phyloP scores from a whole-genome alignment of 2,888 invertebrate species.

The Dasysyrphus tricinctus region DNA sequence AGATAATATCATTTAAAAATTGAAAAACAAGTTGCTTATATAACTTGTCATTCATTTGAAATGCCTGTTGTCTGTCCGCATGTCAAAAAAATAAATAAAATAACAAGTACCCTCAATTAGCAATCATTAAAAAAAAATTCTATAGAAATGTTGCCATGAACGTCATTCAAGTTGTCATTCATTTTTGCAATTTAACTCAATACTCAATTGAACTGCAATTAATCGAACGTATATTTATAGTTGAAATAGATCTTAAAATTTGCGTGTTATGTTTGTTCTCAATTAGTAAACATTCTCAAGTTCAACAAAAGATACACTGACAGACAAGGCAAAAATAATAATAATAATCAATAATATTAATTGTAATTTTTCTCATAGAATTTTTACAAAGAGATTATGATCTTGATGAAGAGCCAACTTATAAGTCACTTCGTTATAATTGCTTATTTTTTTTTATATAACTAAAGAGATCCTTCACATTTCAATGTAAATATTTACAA shows the following conservation, averaged over 20 bases:
- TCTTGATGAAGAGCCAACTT: constrained; percentile 48
- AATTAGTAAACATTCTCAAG: constrained; percentile 16
- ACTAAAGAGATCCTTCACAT: constrained; percentile 1
- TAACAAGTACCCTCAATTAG: constrained; percentile 10
- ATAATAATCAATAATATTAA: not conserved
- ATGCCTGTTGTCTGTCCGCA: not conserved
- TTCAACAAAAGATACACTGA: constrained; percentile 24
- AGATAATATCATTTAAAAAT: not conserved
- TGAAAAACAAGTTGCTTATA: not conserved
- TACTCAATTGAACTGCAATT: constrained; percentile 59
- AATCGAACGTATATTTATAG: constrained; percentile 28
- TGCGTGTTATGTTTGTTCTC: constrained; percentile 12
- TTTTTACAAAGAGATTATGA: constrained; percentile 12
- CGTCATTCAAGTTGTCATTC: constrained; percentile 65
- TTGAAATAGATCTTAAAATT: constrained; percentile 25
- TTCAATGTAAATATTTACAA: constrained; percentile 52
- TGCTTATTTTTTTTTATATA: not conserved
- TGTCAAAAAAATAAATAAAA: constrained; percentile 6
- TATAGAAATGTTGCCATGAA: constrained; percentile 7
- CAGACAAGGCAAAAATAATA: not conserved
- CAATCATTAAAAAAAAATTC: not conserved
- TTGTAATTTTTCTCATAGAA: constrained; percentile 14
- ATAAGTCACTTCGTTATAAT: constrained; percentile 30
- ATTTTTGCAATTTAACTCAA: constrained; percentile 57
- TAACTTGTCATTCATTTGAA: constrained; percentile 10